Evolutionary conservation across 1,140 invertebrate genomes (phyloP).

Genomic region (Monomorium pharaonis): DNA sequence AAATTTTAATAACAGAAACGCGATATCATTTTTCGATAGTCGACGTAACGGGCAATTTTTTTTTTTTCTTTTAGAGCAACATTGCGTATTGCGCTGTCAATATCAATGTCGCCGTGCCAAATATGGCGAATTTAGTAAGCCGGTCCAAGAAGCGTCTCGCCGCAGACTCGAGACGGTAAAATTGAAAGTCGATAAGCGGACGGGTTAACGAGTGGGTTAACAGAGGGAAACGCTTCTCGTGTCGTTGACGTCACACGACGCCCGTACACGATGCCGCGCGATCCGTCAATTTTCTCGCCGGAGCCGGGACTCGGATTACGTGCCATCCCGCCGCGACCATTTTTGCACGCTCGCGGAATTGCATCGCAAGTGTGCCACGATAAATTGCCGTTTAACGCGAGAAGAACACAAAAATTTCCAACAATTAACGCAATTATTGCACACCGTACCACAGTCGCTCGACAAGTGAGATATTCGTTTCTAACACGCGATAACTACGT

Average conservation of each 20-base stretch:
- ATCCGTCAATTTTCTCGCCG: constrained; percentile 64
- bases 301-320: constrained; percentile 59
- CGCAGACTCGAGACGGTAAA: constrained; percentile 70
- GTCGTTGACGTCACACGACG: constrained; percentile 54
- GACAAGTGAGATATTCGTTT: background rate
- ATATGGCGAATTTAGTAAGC: constrained; percentile 37
- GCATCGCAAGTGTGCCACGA: constrained; percentile 36
- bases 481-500: too few relatives aligned
- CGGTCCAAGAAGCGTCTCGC: constrained; percentile 67
- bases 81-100: background rate
- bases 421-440: background rate
- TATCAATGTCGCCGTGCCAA: background rate
- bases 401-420: background rate
- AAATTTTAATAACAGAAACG: background rate
- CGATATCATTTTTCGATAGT: too few relatives aligned
- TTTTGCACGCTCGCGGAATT: constrained; percentile 57
- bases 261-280: constrained; percentile 43
- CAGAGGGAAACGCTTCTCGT: constrained; percentile 59
- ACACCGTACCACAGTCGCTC: background rate
- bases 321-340: constrained; percentile 3
- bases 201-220: constrained; percentile 65
- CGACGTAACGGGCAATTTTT: too few relatives aligned
- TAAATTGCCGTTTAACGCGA: constrained; percentile 55
- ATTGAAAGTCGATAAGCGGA: constrained; percentile 57
- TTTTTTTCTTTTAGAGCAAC: background rate